Evolutionary conservation across 1,140 invertebrate genomes (phyloP).

Genomic region (Papilio machaon): DNA sequence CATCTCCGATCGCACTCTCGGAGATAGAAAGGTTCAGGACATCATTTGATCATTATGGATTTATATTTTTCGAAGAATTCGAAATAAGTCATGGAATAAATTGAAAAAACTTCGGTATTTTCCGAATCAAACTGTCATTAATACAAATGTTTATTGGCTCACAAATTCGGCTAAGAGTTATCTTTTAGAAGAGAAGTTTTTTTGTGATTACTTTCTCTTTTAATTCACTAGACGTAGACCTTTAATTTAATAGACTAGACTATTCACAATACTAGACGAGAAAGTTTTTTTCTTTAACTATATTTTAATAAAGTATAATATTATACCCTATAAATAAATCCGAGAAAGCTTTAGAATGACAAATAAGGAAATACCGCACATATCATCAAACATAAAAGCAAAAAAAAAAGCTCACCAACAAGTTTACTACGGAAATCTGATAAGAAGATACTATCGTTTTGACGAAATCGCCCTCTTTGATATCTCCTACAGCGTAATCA

Average conservation of each 20-base stretch:
- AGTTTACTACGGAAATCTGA: constrained; percentile 40
- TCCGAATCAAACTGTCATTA: too few species aligned
- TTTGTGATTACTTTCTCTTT: too few species aligned
- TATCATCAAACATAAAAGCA: constrained; percentile 41
- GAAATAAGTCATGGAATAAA: too few species aligned
- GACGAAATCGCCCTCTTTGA: constrained; percentile 39
- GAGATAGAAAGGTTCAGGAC: too few species aligned
- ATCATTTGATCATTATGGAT: too few species aligned
- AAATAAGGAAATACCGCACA: constrained; percentile 28
- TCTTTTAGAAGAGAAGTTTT: too few species aligned
- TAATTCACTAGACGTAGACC: too few species aligned
- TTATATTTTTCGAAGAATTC: too few species aligned
- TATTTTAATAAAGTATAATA: not conserved
- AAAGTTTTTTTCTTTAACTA: not conserved
- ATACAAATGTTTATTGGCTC: not conserved
- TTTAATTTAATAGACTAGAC: too few species aligned
- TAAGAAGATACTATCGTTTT: constrained; percentile 40
- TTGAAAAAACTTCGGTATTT: too few species aligned
- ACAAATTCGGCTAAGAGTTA: not conserved
- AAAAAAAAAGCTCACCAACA: constrained; percentile 40
- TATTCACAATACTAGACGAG: not conserved
- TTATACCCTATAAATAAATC: not conserved
- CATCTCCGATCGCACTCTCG: too few species aligned
- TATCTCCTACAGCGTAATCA: constrained; percentile 37
- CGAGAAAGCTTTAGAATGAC: not conserved